Base-by-base conservation (phyloP, 1,140 invertebrate species). In the Drosophila chauvacae region DNA sequence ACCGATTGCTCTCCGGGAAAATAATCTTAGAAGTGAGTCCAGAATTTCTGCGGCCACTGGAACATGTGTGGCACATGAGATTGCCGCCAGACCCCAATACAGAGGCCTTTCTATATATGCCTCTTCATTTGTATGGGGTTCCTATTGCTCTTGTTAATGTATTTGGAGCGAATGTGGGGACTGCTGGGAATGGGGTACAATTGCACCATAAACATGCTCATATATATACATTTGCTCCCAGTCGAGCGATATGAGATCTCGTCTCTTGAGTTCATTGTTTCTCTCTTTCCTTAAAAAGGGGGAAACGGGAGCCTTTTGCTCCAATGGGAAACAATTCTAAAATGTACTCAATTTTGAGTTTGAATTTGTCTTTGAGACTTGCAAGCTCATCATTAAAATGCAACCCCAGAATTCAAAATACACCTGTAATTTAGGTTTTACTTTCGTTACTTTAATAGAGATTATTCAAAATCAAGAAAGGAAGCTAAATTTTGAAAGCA, bases 21-120 rank as follows among this genome's bases (percentile, higher is more conserved):
- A 86, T 88, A 87, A 87, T 87, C 84, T 88, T 80, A 51, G 65
- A 82, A 76, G 57, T 78, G 58, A 79, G 60, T 87, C 83, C 76
- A 84, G 84, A 69, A 73, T 45, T 77, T 80, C 42, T 77, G 83
- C 69, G 85, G 77, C 62, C 66, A 82, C 63, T 63, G 64, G 65
- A 88, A 87, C 84, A 88, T 88, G 72, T 87, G 84, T 64, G 73
- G 85, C 77, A 88, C 65, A 84, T 74, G 77, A 80, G 80, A 88
- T 76, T 77, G 81, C 66, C 61, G 37, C 65, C 60, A 58, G 60
- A 72, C 57, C 71, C 42, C 50, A 58, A 83, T 37, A 80, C 61
- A 58, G 16, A 48, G 16, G 26, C 28, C 18, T 26, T 35, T 23
- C n/a, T 30, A 59, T 59, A 72, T 39, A 62, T 23, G 20, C 11